Evolutionary conservation across 2,888 invertebrate genomes (phyloP).

Genomic region (Lasioglossum morio): DNA sequence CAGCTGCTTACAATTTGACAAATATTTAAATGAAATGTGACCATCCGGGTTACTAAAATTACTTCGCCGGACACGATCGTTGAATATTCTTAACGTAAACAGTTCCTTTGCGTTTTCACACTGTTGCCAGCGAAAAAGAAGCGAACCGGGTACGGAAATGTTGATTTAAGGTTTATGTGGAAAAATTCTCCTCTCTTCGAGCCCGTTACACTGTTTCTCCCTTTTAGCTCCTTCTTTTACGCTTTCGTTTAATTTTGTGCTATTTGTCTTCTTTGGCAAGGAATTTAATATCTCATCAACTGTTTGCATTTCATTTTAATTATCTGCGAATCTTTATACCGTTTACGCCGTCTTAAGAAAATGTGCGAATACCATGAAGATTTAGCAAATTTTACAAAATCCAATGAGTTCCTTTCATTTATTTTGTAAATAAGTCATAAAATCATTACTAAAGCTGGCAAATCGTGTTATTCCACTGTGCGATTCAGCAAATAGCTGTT

Average conservation of each 20-base stretch:
- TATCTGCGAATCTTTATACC: background rate
- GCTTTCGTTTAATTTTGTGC: background rate
- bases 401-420: background rate
- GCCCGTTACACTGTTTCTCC: background rate
- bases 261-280: background rate
- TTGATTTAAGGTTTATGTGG: background rate
- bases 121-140: background rate
- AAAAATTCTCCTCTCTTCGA: background rate
- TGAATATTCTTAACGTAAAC: background rate
- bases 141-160: background rate
- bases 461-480: background rate
- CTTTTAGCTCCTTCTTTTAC: background rate
- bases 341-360: background rate
- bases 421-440: background rate
- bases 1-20: too few species aligned
- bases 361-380: background rate
- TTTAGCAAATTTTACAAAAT: background rate
- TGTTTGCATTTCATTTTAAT: background rate
- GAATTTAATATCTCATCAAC: slow-evolving; percentile 5
- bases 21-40: background rate
- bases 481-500: background rate
- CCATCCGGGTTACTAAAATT: background rate
- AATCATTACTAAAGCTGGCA: background rate
- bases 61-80: background rate
- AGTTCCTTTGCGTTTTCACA: background rate